Evolutionary conservation across 2,797 vertebrate genomes (phyloP).

Genomic region (Pipistrellus kuhlii): DNA sequence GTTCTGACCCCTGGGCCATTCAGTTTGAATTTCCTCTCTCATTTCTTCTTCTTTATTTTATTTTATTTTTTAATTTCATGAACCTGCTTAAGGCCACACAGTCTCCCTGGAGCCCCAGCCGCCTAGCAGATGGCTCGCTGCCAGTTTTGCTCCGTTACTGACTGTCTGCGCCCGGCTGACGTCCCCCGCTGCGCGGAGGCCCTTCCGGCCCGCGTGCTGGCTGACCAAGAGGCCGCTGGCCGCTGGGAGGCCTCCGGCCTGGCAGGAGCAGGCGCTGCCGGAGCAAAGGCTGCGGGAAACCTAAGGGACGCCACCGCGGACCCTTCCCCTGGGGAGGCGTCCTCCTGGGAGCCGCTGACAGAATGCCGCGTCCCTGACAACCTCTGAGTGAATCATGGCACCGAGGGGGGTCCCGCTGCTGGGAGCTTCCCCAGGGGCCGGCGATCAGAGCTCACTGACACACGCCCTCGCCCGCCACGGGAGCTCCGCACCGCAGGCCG

Average conservation of each 20-base stretch:
- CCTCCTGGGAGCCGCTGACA: neutral
- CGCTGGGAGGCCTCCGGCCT: too few relatives aligned
- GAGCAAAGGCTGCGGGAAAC: neutral
- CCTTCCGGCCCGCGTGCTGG: neutral
- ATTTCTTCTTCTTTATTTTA: neutral
- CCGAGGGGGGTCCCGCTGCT: neutral
- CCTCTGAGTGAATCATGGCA: neutral
- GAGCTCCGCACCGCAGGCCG: neutral
- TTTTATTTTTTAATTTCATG: constrained; percentile 59
- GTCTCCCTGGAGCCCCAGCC: constrained; percentile 55
- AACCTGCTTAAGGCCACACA: constrained; percentile 76
- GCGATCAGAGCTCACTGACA: neutral
- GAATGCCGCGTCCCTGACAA: neutral
- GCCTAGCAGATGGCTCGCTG: constrained; percentile 65
- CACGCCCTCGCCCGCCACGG: neutral
- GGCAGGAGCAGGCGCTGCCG: neutral
- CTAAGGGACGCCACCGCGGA: neutral
- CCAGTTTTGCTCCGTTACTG: constrained; percentile 61
- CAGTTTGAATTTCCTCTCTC: constrained; percentile 76
- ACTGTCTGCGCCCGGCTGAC: neutral
- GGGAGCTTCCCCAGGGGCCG: neutral
- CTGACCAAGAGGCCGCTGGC: too few relatives aligned
- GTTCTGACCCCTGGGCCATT: constrained; percentile 71
- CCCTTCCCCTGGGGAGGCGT: neutral
- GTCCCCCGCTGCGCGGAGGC: neutral